Percentiles rank a stretch among this genome's conserved stretches.
phyloP scores from a whole-genome alignment of 2,797 vertebrate genomes.

The Botia kubotai region DNA sequence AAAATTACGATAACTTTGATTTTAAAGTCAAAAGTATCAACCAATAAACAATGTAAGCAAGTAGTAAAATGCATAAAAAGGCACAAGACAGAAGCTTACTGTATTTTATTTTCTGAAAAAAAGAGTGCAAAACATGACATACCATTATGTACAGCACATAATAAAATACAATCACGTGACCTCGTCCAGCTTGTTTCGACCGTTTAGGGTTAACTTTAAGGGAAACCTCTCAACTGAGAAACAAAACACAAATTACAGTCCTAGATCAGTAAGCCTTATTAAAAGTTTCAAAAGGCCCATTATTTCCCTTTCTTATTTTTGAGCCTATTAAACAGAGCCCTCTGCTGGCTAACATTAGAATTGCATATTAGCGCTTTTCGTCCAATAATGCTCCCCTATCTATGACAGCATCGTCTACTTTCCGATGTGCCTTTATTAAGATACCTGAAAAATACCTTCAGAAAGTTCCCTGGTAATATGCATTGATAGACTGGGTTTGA shows the following conservation, averaged over 20 bases:
- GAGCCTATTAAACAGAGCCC: constrained; percentile 59
- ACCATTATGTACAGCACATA: constrained; percentile 77
- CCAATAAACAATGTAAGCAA: too few relatives aligned
- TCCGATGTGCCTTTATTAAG: constrained; percentile 42
- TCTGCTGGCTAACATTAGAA: constrained; percentile 53
- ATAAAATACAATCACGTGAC: constrained; percentile 73
- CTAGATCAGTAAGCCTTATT: constrained; percentile 69
- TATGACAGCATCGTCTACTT: constrained; percentile 45
- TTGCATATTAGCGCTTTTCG: constrained; percentile 52
- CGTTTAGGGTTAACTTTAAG: constrained; percentile 66
- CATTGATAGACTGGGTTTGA: constrained; percentile 30
- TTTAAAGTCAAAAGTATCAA: too few relatives aligned
- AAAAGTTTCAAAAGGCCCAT: constrained; percentile 54
- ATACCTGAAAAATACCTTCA: constrained; percentile 56
- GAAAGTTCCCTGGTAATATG: constrained; percentile 47
- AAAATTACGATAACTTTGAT: too few relatives aligned
- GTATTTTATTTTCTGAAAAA: constrained; percentile 73
- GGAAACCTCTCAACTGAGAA: constrained; percentile 49
- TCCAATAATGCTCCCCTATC: constrained; percentile 14
- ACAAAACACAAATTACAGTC: constrained; percentile 68
- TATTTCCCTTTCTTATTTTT: constrained; percentile 53
- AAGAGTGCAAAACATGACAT: constrained; percentile 74
- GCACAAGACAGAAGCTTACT: constrained; percentile 71
- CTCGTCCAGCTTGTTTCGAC: constrained; percentile 57
- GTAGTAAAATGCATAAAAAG: background rate